Evolutionary conservation across 1,140 invertebrate genomes (phyloP).

Genomic region (Atta cephalotes): DNA sequence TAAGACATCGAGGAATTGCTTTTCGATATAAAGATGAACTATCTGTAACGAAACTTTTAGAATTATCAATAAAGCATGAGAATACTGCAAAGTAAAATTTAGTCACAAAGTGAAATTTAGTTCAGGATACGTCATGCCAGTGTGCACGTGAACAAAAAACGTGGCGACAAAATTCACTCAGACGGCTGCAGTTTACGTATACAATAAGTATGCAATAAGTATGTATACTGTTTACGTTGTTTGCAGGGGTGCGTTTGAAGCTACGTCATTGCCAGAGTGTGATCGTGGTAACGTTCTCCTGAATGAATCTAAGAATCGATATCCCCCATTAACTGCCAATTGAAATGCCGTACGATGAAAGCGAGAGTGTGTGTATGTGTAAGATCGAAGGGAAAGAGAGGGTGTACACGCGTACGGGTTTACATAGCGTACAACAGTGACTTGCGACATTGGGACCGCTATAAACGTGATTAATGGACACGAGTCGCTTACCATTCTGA

Average conservation of each 20-base stretch:
- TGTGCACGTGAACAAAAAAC: constrained; percentile 1
- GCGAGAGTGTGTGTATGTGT: constrained; percentile 21
- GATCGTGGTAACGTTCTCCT: constrained; percentile 36
- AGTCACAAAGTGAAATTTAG: background rate
- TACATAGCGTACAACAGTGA: constrained; percentile 81
- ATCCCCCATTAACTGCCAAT: constrained; percentile 76
- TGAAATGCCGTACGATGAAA: constrained; percentile 67
- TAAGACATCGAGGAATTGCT: background rate
- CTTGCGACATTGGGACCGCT: constrained; percentile 83
- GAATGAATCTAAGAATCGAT: constrained; percentile 74
- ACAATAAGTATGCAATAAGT: background rate
- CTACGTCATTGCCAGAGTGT: constrained; percentile 53
- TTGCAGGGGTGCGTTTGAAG: constrained; percentile 44
- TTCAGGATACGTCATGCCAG: background rate
- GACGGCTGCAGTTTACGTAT: background rate
- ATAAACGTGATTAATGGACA: constrained; percentile 85
- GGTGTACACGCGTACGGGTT: constrained; percentile 74
- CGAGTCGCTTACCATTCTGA: constrained; percentile 82
- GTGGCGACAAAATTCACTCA: constrained; percentile 29
- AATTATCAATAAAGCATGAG: constrained; percentile 2
- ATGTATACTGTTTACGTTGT: background rate
- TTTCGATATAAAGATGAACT: background rate
- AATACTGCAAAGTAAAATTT: background rate
- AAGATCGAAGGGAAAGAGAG: constrained; percentile 24
- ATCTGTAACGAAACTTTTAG: background rate